These are phyloP conservation scores for Macrostomum cliftonense DNA, from an alignment of 2,888 invertebrate genomes.

Conservation along the genomic window DNA sequence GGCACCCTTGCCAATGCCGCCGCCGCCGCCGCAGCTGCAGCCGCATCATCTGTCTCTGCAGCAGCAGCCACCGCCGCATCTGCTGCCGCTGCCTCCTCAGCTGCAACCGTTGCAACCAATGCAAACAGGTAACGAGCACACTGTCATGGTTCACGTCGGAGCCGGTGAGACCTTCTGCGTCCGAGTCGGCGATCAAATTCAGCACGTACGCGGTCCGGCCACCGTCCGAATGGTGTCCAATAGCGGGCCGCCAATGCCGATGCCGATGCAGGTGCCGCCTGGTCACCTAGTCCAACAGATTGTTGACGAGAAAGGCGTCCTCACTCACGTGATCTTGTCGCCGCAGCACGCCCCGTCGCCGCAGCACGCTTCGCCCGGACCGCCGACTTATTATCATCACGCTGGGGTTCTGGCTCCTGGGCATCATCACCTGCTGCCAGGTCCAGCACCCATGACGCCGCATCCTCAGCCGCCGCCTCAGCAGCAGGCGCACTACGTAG, in stretches of 20 bases:
- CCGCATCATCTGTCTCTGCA: too few species aligned
- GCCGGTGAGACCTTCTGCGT: constrained; percentile 58
- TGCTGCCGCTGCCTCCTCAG: too few species aligned
- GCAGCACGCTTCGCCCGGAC: constrained; percentile 4
- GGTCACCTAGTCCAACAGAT: constrained; percentile 77
- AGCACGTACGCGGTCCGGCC: constrained; percentile 60
- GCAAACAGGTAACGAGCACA: constrained; percentile 38
- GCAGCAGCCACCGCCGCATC: too few species aligned
- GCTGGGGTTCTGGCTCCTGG: too few species aligned
- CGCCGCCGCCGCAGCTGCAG: too few species aligned
- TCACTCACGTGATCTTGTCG: constrained; percentile 71
- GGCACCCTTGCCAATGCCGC: too few species aligned
- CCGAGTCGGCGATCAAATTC: constrained; percentile 54
- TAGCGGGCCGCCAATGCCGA: constrained; percentile 56
- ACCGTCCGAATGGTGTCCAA: constrained; percentile 68
- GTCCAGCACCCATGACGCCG: too few species aligned
- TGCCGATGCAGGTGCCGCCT: constrained; percentile 76
- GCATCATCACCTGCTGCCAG: too few species aligned
- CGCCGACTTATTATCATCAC: too few species aligned
- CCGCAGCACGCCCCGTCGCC: constrained; percentile 40
- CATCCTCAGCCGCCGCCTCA: too few species aligned
- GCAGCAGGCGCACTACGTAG: too few species aligned
- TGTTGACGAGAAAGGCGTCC: constrained; percentile 66
- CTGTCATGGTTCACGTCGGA: constrained; percentile 55
- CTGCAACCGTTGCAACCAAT: too few species aligned